Evolutionary conservation across 2,113 vertebrate species (phyloP).

Genomic region (Benitochromis conjunctus): DNA sequence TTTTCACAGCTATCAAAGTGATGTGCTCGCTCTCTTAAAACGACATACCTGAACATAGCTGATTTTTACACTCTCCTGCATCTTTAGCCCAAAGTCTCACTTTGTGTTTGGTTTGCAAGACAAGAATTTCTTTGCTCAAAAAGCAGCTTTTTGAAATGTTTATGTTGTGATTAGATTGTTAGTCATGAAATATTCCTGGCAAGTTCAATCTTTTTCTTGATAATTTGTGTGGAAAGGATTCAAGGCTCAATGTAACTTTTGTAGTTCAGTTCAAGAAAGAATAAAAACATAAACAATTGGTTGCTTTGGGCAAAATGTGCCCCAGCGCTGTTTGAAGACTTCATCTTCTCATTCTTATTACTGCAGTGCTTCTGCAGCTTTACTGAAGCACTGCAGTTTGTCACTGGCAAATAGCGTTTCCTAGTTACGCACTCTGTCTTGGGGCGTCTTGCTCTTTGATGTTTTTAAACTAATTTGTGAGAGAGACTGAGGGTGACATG

Average conservation of each 20-base stretch:
- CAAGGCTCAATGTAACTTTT: accelerated
- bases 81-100: background rate
- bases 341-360: background rate
- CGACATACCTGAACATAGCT: background rate
- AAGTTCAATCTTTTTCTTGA: accelerated
- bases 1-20: background rate
- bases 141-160: background rate
- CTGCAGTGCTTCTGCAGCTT: background rate
- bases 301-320: background rate
- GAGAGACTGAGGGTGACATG: background rate
- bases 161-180: background rate
- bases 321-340: background rate
- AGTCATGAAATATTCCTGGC: background rate
- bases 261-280: background rate
- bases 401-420: background rate
- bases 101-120: background rate
- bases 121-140: background rate
- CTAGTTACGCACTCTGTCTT: background rate
- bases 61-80: background rate
- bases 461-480: background rate
- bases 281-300: background rate
- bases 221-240: background rate
- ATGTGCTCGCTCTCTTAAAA: background rate
- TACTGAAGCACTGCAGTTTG: background rate
- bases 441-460: background rate